Percentiles rank a stretch among this genome's conserved stretches.
phyloP scores from a whole-genome alignment of 2,888 invertebrate species.

The Drosophila kanekoi region DNA sequence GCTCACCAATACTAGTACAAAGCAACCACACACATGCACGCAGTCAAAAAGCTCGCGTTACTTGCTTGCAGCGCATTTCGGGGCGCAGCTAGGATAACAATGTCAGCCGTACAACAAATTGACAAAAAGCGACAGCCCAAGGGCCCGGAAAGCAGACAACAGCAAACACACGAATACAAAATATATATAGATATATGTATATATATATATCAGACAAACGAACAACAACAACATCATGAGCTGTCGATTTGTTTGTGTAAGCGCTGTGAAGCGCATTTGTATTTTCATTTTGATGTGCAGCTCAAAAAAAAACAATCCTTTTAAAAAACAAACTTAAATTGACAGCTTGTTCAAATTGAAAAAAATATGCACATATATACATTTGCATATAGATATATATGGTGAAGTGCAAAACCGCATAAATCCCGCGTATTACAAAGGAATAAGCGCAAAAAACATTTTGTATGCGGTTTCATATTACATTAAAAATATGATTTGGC shows the following conservation, averaged over 20 bases:
- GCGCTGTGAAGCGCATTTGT: constrained; percentile 71
- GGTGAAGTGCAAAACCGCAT: constrained; percentile 64
- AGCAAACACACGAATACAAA: constrained; percentile 40
- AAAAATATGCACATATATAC: constrained; percentile 21
- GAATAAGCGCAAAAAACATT: constrained; percentile 38
- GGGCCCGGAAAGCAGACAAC: constrained; percentile 63
- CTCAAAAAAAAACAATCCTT: constrained; percentile 27
- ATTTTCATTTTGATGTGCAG: constrained; percentile 73
- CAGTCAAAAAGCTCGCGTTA: neutral
- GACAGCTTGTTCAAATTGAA: constrained; percentile 68
- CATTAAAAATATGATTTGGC: constrained; percentile 65
- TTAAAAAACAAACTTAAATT: constrained; percentile 67
- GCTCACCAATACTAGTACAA: constrained; percentile 1
- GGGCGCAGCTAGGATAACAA: constrained; percentile 64
- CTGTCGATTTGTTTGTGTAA: constrained; percentile 74
- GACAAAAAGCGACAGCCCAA: constrained; percentile 75
- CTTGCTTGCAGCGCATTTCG: constrained; percentile 43
- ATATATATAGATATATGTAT: constrained; percentile 13
- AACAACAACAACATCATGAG: constrained; percentile 30
- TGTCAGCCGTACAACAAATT: constrained; percentile 68
- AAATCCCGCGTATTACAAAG: constrained; percentile 61
- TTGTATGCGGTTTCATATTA: constrained; percentile 62
- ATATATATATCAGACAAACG: constrained; percentile 24
- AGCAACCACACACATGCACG: neutral
- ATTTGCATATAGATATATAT: constrained; percentile 7